Conservation (phyloP, 2,113 vertebrate genomes). For the Lethenteron reissneri region DNA sequence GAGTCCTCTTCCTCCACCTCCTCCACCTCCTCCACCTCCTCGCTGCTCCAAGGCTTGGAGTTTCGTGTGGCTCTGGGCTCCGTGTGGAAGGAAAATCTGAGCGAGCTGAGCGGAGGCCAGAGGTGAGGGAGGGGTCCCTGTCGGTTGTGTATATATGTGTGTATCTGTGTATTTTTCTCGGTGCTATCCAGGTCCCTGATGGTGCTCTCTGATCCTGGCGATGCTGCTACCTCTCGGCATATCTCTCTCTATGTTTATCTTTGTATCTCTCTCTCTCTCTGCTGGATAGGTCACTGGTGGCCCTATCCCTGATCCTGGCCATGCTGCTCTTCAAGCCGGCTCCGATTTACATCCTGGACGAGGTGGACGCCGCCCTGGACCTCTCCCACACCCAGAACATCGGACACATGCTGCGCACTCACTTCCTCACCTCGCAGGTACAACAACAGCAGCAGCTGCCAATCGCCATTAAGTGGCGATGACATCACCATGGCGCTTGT, state of each 20-base stretch:
- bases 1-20: no score
- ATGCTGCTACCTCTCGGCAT: no score
- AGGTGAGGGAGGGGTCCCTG: constrained; percentile 25
- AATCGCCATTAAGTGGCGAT: no score
- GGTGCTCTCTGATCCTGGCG: no score
- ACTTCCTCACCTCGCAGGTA: constrained; percentile 79
- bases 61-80: constrained; percentile 77
- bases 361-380: constrained; percentile 88
- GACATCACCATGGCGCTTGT: no score
- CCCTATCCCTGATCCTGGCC: constrained; percentile 71
- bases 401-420: constrained; percentile 68
- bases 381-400: constrained; percentile 95
- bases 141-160: not conserved
- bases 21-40: not conserved
- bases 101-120: constrained; percentile 85
- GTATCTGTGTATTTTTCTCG: not conserved
- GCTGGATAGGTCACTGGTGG: constrained; percentile 54
- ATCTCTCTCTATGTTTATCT: no score
- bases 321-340: constrained; percentile 95
- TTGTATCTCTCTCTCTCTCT: not conserved
- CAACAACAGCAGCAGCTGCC: no score
- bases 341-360: constrained; percentile 86
- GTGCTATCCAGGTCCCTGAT: no score
- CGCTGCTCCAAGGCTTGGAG: constrained; percentile 31
- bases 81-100: constrained; percentile 97